Conservation (phyloP, 1,140 invertebrate species). For the Platorchestia sp. region DNA sequence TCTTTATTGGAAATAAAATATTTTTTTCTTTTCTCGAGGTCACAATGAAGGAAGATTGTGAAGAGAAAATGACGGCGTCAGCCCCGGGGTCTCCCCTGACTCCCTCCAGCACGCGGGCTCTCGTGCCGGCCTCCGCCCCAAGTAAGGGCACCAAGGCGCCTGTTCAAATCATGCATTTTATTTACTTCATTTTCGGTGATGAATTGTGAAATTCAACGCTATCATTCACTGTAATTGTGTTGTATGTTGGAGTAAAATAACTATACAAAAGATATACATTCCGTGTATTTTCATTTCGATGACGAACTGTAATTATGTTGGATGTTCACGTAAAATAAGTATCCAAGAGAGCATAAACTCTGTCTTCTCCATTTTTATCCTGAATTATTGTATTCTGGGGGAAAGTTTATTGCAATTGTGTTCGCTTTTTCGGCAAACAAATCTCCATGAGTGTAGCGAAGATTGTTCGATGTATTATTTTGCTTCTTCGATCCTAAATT, state of each 20-base stretch:
- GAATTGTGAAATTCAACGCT: no score
- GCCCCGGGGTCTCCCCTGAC: background rate
- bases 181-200: no score
- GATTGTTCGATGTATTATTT: no score
- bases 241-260: no score
- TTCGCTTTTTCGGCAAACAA: background rate
- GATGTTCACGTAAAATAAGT: no score
- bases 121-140: background rate
- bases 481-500: no score
- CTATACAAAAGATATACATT: no score
- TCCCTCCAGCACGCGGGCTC: background rate
- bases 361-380: background rate
- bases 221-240: no score
- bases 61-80: background rate
- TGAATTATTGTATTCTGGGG: background rate
- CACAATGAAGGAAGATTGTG: background rate
- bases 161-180: no score
- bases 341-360: background rate
- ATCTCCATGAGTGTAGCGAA: background rate
- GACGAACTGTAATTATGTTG: no score
- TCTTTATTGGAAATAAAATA: no score
- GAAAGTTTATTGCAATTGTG: background rate
- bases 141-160: background rate
- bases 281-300: no score
- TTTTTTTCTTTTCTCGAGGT: background rate